Evolutionary conservation across 2,113 vertebrate genomes (phyloP).

Genomic region (Plectropomus leopardus): DNA sequence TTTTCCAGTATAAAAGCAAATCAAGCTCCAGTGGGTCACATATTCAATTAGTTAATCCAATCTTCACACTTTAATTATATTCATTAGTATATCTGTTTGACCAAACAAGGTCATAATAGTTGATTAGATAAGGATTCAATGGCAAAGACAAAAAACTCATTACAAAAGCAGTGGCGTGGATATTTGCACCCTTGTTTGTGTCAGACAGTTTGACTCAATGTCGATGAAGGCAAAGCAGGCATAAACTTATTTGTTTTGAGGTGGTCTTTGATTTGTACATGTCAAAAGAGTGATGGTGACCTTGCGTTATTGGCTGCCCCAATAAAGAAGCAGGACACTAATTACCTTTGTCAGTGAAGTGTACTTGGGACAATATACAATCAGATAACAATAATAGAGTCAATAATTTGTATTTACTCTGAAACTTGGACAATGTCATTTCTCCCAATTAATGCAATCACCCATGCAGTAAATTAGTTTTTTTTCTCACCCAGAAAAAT

Average conservation of each 20-base stretch:
- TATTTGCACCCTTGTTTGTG: slow-evolving; percentile 78
- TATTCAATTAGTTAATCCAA: slow-evolving; percentile 79
- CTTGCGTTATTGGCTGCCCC: slow-evolving; percentile 77
- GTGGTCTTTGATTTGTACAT: slow-evolving; percentile 80
- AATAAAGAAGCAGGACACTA: slow-evolving; percentile 76
- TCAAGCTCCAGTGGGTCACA: slow-evolving; percentile 58
- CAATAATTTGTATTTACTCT: slow-evolving; percentile 88
- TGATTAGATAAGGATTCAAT: slow-evolving; percentile 75
- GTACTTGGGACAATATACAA: slow-evolving; percentile 85
- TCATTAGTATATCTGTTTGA: slow-evolving; percentile 80
- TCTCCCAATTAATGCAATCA: slow-evolving; percentile 85
- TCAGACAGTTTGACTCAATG: slow-evolving; percentile 81
- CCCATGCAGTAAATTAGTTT: slow-evolving; percentile 88
- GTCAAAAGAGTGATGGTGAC: slow-evolving; percentile 79
- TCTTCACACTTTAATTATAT: slow-evolving; percentile 72
- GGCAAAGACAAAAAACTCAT: slow-evolving; percentile 77
- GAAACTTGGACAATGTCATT: slow-evolving; percentile 88
- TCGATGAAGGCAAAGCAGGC: slow-evolving; percentile 74
- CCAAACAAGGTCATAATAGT: slow-evolving; percentile 80
- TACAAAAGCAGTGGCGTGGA: slow-evolving; percentile 74
- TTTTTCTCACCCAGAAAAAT: slow-evolving; percentile 79
- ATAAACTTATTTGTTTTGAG: slow-evolving; percentile 81
- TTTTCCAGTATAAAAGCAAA: slow-evolving; percentile 35
- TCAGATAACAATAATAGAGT: slow-evolving; percentile 87
- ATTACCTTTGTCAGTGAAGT: slow-evolving; percentile 85